Conservation (phyloP, 2,113 vertebrate genomes). For the Conger conger region DNA sequence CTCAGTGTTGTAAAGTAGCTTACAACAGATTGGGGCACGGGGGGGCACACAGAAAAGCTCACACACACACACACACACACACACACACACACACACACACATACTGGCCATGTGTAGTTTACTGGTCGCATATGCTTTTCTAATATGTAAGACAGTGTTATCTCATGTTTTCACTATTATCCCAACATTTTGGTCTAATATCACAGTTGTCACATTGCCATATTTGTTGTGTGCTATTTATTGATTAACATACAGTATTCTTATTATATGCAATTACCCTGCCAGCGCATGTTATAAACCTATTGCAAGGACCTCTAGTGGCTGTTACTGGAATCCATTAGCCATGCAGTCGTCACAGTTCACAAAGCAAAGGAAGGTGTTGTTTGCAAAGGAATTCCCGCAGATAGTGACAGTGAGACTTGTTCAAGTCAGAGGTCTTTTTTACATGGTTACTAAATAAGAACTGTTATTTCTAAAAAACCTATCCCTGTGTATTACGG, state of each 20-base stretch:
- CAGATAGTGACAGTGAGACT: not conserved
- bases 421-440: not conserved
- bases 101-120: no score
- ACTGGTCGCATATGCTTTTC: not conserved
- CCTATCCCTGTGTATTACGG: not conserved
- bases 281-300: not conserved
- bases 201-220: not conserved
- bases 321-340: not conserved
- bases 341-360: not conserved
- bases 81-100: not conserved
- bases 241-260: not conserved
- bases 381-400: not conserved
- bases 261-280: not conserved
- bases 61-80: not conserved
- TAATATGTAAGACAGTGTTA: not conserved
- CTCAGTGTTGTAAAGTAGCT: slow-evolving; percentile 45
- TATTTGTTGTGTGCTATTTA: not conserved
- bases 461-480: not conserved
- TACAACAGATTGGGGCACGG: slow-evolving; percentile 22
- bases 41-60: not conserved
- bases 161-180: not conserved
- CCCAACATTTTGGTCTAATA: not conserved
- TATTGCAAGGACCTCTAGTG: not conserved
- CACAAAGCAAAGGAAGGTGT: not conserved
- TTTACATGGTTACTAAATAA: not conserved